phyloP scores from a whole-genome alignment of 2,113 vertebrate species.

The Hymenochirus boettgeri region DNA sequence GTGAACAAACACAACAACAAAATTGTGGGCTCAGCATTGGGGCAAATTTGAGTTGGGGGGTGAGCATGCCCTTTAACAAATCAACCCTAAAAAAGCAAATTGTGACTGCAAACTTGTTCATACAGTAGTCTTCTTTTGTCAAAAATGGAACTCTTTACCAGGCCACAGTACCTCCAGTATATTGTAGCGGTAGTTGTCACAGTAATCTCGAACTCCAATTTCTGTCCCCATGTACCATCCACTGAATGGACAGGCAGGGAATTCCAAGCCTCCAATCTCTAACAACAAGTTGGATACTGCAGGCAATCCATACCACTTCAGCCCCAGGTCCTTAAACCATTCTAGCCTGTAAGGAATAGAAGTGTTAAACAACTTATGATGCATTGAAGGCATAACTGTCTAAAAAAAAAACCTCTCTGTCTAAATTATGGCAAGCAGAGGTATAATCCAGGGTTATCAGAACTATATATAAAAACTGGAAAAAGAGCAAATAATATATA shows the following conservation, averaged over 20 bases:
- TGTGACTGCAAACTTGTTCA: neutral
- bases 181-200: slow-evolving; percentile 92
- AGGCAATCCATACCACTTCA: slow-evolving; percentile 93
- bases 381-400: too few relatives aligned
- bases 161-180: slow-evolving; percentile 79
- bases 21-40: too few relatives aligned
- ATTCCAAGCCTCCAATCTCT: slow-evolving; percentile 91
- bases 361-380: too few relatives aligned
- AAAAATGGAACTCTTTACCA: slow-evolving; percentile 41
- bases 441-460: too few relatives aligned
- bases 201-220: slow-evolving; percentile 95
- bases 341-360: slow-evolving; percentile 67
- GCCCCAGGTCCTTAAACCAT: slow-evolving; percentile 88
- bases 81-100: too few relatives aligned
- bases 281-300: slow-evolving; percentile 95
- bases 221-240: slow-evolving; percentile 99
- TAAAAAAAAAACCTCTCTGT: too few relatives aligned
- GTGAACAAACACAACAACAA: too few relatives aligned
- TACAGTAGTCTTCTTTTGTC: slow-evolving; percentile 17
- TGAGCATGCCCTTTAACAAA: too few relatives aligned
- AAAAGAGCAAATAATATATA: neutral
- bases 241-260: slow-evolving; percentile 89
- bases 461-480: neutral
- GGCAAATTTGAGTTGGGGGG: too few relatives aligned
- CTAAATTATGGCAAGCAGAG: too few relatives aligned